Evolutionary conservation across 2,797 vertebrate genomes (phyloP), one percentile per base, ranked within the genome.

Genomic region (Pelochelys cantorii): DNA sequence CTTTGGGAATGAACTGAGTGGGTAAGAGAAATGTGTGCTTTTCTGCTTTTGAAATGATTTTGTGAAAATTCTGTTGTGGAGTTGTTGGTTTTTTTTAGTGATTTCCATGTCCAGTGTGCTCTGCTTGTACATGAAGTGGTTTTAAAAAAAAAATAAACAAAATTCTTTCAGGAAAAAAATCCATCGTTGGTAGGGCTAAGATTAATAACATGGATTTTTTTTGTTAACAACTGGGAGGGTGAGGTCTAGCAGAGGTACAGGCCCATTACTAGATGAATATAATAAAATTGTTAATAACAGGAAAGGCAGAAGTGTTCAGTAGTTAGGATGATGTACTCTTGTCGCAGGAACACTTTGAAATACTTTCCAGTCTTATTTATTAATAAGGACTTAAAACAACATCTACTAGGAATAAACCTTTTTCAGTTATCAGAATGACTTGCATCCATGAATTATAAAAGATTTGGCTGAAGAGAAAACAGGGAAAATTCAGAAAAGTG

Each of bases 361-460:
- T 11, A 75, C 34, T 88, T 90, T 77, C 7, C 56, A 87, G 57
- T 3, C 42, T 81, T 48, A 48, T 86, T 59, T 29, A 57, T 85
- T 53, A 62, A 60, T 42, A 83, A 86, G 84, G 57, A 14, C 29
- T 81, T 23, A 22, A 68, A 91, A 34, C 54, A 77, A 91, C 17
- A 15, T 77, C n/a, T 92, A 23, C 81, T 18, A 59, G 71, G 25
- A 85, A 74, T n/a, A 80, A 11, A 18, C 25, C 1, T 78, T 90
- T 90, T 75, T n/a, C 34, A 37, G 22, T 71, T 18, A 52, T 31
- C 62, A 11, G 11, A 15, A 85, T 37, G n/a, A 31, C 12, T 93
- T 79, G 3, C 34, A 25, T 81, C 81, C 81, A 9, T 25, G 74
- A 7, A 37, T 29, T 77, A 52, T 77, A 77, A 52, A 27, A 52